These are phyloP conservation scores for Archivesica marissinica DNA, from an alignment of 1,140 invertebrate species.

Conservation along the genomic window DNA sequence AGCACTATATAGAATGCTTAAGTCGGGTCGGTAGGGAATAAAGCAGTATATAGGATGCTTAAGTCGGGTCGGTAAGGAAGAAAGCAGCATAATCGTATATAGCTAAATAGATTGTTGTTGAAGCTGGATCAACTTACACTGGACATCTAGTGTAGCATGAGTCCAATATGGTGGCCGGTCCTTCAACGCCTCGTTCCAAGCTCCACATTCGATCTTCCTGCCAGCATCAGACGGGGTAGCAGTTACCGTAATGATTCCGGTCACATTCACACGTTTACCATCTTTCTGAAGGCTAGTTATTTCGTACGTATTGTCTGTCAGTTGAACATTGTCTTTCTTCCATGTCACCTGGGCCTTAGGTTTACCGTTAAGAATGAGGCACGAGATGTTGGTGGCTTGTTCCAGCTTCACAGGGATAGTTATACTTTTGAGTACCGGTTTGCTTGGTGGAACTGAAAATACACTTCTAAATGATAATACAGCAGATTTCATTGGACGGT, in stretches of 20 bases:
- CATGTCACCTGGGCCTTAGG: slow-evolving; percentile 91
- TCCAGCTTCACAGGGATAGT: slow-evolving; percentile 92
- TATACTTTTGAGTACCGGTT: slow-evolving; percentile 92
- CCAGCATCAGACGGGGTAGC: slow-evolving; percentile 95
- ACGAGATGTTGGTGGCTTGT: slow-evolving; percentile 94
- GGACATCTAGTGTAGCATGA: slow-evolving; percentile 81
- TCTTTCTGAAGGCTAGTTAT: slow-evolving; percentile 61
- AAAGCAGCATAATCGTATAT: no score
- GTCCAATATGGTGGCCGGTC: slow-evolving; percentile 72
- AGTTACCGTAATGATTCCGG: slow-evolving; percentile 89
- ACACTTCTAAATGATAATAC: no score
- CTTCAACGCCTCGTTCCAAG: slow-evolving; percentile 81
- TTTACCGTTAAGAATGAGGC: slow-evolving; percentile 94
- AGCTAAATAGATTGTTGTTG: no score
- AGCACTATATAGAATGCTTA: no score
- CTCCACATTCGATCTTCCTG: slow-evolving; percentile 93
- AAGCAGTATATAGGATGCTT: no score
- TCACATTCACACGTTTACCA: slow-evolving; percentile 88
- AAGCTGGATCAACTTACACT: slow-evolving; percentile 82
- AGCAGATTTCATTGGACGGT: no score
- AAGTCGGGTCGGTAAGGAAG: no score
- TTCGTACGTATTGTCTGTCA: slow-evolving; percentile 67
- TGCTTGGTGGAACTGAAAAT: slow-evolving; percentile 91
- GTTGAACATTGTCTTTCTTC: slow-evolving; percentile 65
- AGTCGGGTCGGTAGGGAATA: no score